Evolutionary conservation across 2,888 invertebrate genomes (phyloP).

Genomic region (Strigamia maritima): DNA sequence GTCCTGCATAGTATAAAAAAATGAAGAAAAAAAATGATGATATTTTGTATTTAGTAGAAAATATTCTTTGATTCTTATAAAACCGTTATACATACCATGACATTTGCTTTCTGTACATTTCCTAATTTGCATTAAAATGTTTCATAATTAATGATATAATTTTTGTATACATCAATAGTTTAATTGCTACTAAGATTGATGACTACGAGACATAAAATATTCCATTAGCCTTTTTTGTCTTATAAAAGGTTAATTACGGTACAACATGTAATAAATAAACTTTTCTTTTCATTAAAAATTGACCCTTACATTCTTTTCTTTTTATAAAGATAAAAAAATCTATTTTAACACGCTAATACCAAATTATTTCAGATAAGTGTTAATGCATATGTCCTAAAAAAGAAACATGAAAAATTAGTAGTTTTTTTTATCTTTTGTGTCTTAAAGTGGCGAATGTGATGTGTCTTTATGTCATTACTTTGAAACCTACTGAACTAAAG

Average conservation of each 20-base stretch:
- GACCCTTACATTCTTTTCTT: neutral
- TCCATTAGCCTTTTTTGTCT: neutral
- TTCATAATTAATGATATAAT: neutral
- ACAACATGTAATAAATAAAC: neutral
- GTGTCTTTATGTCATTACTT: too few relatives aligned
- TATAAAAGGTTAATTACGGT: constrained; percentile 23
- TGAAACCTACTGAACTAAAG: too few relatives aligned
- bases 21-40: neutral
- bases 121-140: constrained; percentile 28
- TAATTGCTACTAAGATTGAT: constrained; percentile 15
- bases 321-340: neutral
- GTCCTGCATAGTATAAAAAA: neutral
- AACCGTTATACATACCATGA: neutral
- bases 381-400: constrained; percentile 1
- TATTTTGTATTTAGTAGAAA: neutral
- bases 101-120: neutral
- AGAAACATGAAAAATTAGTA: too few relatives aligned
- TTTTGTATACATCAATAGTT: neutral
- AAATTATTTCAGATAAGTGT: neutral
- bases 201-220: neutral
- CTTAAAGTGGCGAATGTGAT: too few relatives aligned
- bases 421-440: too few relatives aligned
- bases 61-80: neutral
- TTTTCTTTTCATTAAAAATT: neutral
- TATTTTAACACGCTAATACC: neutral